Evolutionary conservation across 2,113 vertebrate species (phyloP).

Genomic region (Anas platyrhynchos): DNA sequence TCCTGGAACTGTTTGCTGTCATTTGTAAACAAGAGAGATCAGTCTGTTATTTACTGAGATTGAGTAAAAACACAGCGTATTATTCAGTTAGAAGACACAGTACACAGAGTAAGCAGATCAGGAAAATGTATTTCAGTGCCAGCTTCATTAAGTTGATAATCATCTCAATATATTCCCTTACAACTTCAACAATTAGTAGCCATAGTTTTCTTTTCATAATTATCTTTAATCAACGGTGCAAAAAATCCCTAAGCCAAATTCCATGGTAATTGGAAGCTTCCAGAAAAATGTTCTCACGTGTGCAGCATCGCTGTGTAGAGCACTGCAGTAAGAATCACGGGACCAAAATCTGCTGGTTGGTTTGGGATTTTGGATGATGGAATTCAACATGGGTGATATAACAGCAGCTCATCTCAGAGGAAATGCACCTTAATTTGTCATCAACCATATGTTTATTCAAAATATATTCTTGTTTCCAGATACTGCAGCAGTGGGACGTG

Average conservation of each 20-base stretch:
- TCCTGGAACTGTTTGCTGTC: constrained; percentile 59
- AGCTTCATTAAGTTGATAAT: constrained; percentile 69
- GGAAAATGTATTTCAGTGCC: constrained; percentile 59
- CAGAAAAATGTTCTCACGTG: background rate
- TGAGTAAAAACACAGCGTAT: constrained; percentile 36
- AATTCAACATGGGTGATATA: background rate
- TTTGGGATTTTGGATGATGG: background rate
- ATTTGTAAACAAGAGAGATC: constrained; percentile 62
- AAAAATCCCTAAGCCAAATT: background rate
- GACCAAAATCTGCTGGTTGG: background rate
- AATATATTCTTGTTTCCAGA: background rate
- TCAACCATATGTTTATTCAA: background rate
- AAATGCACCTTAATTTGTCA: background rate
- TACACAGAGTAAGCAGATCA: constrained; percentile 48
- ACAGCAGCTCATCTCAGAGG: background rate
- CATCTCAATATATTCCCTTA: constrained; percentile 65
- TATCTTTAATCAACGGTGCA: constrained; percentile 9
- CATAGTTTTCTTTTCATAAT: background rate
- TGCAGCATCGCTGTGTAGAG: accelerated
- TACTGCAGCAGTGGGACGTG: background rate
- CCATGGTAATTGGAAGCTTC: constrained; percentile 8
- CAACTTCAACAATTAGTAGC: constrained; percentile 65
- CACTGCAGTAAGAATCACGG: background rate
- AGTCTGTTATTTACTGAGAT: constrained; percentile 60
- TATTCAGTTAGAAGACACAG: constrained; percentile 50